These are phyloP conservation scores for Antennarius striatus DNA, from an alignment of 2,113 vertebrate genomes.

Conservation along the genomic window DNA sequence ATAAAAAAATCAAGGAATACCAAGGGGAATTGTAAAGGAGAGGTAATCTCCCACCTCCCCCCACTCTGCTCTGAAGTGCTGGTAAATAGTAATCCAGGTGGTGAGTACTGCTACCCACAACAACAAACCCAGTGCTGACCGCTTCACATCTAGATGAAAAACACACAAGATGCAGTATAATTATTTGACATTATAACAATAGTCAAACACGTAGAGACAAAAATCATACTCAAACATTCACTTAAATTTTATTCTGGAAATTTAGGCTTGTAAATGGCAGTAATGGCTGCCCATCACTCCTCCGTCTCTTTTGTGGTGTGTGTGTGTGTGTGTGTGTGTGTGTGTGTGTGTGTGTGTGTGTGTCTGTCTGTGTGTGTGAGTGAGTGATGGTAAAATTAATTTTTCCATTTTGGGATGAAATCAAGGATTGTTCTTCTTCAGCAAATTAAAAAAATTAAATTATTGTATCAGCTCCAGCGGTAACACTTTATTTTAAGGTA, in stretches of 20 bases:
- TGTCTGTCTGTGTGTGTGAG: too few relatives aligned
- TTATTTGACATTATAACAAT: not conserved
- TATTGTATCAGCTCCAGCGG: not conserved
- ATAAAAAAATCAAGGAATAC: slow-evolving; percentile 68
- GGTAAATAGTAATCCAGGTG: slow-evolving; percentile 90
- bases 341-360: too few relatives aligned
- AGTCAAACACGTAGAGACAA: not conserved
- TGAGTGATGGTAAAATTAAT: too few relatives aligned
- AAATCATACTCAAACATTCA: not conserved
- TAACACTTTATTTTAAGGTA: too few relatives aligned
- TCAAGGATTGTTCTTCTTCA: too few relatives aligned
- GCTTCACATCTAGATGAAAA: slow-evolving; percentile 84
- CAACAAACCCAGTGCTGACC: slow-evolving; percentile 85
- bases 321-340: too few relatives aligned
- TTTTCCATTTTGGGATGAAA: too few relatives aligned
- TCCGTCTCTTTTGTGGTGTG: too few relatives aligned
- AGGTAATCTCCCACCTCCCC: slow-evolving; percentile 88
- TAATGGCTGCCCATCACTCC: too few relatives aligned
- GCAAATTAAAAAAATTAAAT: not conserved
- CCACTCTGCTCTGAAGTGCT: slow-evolving; percentile 87
- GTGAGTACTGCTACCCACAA: slow-evolving; percentile 88
- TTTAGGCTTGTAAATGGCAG: not conserved
- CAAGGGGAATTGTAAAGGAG: slow-evolving; percentile 90
- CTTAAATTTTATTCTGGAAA: not conserved
- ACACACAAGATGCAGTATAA: not conserved